phyloP scores from a whole-genome alignment of 2,888 invertebrate genomes.

The Sclerodermus sp. region DNA sequence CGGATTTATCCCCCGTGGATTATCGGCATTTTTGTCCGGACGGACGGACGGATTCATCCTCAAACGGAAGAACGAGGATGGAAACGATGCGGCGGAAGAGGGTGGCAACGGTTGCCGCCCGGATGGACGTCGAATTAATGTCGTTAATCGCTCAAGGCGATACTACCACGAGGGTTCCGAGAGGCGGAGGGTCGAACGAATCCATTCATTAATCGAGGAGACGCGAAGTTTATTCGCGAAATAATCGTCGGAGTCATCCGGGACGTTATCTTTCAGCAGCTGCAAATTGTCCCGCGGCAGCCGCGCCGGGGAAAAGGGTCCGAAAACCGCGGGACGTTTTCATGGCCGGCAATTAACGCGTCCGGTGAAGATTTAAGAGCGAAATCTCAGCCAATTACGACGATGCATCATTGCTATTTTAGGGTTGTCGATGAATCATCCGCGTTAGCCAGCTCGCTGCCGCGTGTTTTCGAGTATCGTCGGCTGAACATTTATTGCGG shows the following conservation, averaged over 20 bases:
- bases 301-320: background rate
- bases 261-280: background rate
- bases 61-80: no score
- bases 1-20: no score
- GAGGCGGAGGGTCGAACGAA: no score
- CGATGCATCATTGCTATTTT: constrained; percentile 49
- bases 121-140: no score
- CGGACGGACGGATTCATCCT: no score
- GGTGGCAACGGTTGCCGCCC: no score
- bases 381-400: constrained; percentile 32
- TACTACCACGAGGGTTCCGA: no score
- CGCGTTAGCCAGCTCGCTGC: constrained; percentile 19
- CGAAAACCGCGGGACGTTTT: background rate
- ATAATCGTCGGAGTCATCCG: background rate
- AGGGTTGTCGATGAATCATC: constrained; percentile 40
- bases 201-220: no score
- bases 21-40: no score
- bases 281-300: background rate
- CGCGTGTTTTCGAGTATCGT: constrained; percentile 28
- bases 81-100: no score
- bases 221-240: no score
- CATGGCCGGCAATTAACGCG: constrained; percentile 21
- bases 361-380: constrained; percentile 29
- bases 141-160: no score
- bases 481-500: constrained; percentile 36